Evolutionary conservation across 1,140 invertebrate genomes (phyloP).

Genomic region (Hylaeus volcanicus): DNA sequence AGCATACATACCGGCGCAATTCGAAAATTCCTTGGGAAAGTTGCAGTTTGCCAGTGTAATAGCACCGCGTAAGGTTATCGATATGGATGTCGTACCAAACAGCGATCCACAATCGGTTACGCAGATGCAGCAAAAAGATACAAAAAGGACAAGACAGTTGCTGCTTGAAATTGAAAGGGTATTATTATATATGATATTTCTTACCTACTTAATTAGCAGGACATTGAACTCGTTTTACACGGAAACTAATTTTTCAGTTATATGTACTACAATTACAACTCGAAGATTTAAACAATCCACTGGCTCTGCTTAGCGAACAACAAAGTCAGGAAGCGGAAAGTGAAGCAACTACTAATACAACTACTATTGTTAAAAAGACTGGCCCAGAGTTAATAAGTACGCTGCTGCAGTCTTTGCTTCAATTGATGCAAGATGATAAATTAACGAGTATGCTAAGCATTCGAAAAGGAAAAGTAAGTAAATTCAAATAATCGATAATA

Average conservation of each 20-base stretch:
- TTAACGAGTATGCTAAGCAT: slow-evolving; percentile 85
- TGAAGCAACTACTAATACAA: slow-evolving; percentile 76
- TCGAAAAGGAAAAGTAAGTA: slow-evolving; percentile 86
- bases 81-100: slow-evolving; percentile 89
- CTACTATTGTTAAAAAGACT: slow-evolving; percentile 80
- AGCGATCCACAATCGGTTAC: slow-evolving; percentile 79
- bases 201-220: background rate
- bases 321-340: slow-evolving; percentile 77
- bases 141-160: slow-evolving; percentile 87
- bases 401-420: slow-evolving; percentile 71
- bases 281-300: slow-evolving; percentile 87
- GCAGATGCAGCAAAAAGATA: slow-evolving; percentile 79
- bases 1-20: slow-evolving; percentile 89
- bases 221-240: background rate
- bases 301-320: slow-evolving; percentile 84
- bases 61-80: slow-evolving; percentile 95
- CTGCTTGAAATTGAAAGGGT: slow-evolving; percentile 90
- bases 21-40: slow-evolving; percentile 95
- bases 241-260: slow-evolving; percentile 71
- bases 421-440: slow-evolving; percentile 83
- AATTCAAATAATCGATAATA: background rate
- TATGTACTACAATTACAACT: slow-evolving; percentile 86
- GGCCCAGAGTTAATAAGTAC: slow-evolving; percentile 81
- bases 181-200: slow-evolving; percentile 40
- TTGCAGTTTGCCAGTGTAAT: slow-evolving; percentile 94